These are phyloP conservation scores for Chaetops frenatus DNA, from an alignment of 2,113 vertebrate genomes.

Conservation along the genomic window DNA sequence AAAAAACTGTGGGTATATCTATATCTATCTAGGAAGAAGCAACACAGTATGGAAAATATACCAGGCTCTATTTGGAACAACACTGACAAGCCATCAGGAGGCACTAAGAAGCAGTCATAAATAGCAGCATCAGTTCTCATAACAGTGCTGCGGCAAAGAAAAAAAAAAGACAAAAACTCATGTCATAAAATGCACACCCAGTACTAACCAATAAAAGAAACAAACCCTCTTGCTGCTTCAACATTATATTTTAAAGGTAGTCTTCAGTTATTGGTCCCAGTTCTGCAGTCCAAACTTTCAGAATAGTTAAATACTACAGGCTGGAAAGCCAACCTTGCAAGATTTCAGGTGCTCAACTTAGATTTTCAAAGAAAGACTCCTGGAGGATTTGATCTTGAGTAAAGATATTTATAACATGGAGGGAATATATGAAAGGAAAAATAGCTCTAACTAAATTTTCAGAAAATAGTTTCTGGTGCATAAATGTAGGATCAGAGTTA, in stretches of 20 bases:
- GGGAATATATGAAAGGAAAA: neutral
- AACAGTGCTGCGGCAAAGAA: accelerated
- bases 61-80: neutral
- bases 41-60: neutral
- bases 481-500: neutral
- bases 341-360: neutral
- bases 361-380: neutral
- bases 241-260: neutral
- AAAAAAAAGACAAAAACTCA: neutral
- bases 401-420: neutral
- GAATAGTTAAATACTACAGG: neutral
- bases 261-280: neutral
- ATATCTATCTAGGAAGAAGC: neutral
- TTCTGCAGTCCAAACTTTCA: neutral
- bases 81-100: neutral
- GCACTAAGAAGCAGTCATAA: neutral
- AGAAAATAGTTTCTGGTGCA: neutral
- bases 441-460: neutral
- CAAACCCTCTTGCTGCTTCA: neutral
- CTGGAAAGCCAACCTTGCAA: neutral
- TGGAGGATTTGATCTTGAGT: neutral
- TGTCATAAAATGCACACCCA: neutral
- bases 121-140: neutral
- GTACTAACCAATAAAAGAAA: neutral
- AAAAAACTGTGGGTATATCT: too few species aligned